These are phyloP conservation scores for Leistus spinibarbis DNA, from an alignment of 2,888 invertebrate genomes.

Conservation along the genomic window DNA sequence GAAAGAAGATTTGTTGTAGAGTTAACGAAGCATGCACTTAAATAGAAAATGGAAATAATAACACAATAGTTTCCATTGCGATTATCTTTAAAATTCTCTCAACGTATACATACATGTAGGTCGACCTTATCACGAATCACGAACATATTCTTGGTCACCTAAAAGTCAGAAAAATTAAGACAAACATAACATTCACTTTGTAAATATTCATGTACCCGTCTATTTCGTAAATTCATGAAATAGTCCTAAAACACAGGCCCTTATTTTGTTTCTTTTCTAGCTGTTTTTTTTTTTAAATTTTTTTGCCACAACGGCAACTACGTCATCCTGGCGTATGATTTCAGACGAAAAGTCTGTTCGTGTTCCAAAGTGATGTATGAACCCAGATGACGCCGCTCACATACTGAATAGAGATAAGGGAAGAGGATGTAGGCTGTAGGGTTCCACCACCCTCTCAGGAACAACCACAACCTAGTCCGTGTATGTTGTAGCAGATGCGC, in stretches of 20 bases:
- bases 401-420: conserved; percentile 20
- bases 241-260: not conserved
- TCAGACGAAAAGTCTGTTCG: conserved; percentile 5
- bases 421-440: not conserved
- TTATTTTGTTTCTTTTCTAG: not conserved
- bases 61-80: too few species aligned
- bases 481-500: not conserved
- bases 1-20: too few species aligned
- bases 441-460: not conserved
- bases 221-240: not conserved
- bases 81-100: too few species aligned
- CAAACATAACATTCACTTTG: not conserved
- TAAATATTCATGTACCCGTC: not conserved
- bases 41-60: too few species aligned
- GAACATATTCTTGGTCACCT: not conserved
- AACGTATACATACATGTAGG: too few species aligned
- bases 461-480: not conserved
- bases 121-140: too few species aligned
- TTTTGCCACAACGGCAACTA: not conserved
- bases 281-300: not conserved
- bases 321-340: not conserved
- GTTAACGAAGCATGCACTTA: too few species aligned
- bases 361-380: conserved; percentile 14
- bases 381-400: conserved; percentile 19
- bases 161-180: not conserved